Conservation (phyloP, 2,113 vertebrate genomes). For the Helogale parvula region DNA sequence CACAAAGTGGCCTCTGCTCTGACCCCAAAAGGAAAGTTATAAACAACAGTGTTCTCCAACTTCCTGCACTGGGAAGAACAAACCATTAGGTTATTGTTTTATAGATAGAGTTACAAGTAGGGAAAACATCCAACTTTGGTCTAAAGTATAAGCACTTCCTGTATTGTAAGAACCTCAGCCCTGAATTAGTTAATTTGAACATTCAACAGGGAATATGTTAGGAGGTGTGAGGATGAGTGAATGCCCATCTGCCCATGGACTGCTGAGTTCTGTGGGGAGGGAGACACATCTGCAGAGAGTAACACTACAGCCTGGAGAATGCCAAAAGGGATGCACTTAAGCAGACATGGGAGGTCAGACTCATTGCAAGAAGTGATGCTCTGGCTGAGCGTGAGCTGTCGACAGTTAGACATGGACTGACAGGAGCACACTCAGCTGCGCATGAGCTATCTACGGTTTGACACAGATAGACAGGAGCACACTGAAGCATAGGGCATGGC, state of each 20-base stretch:
- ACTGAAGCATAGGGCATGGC: neutral
- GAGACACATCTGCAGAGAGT: neutral
- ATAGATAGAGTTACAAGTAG: neutral
- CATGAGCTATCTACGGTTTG: neutral
- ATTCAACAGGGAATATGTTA: neutral
- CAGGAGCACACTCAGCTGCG: neutral
- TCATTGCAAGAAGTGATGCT: neutral
- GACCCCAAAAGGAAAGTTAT: neutral
- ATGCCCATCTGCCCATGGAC: neutral
- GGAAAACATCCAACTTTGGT: neutral
- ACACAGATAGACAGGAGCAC: neutral
- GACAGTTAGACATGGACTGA: neutral
- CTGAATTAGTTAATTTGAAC: neutral
- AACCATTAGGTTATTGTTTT: neutral
- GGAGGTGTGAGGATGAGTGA: neutral
- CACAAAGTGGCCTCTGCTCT: neutral
- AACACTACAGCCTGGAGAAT: neutral
- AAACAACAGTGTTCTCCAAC: neutral
- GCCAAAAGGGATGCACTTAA: neutral
- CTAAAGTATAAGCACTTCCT: neutral
- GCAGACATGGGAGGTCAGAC: neutral
- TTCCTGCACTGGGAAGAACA: neutral
- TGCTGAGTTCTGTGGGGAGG: neutral
- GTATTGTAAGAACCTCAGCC: neutral
- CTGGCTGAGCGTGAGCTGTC: neutral